Percentiles rank a stretch among this genome's conserved stretches.
Evolutionary conservation across 2,113 vertebrate genomes (phyloP).

Genomic region (Electrona antarctica): DNA sequence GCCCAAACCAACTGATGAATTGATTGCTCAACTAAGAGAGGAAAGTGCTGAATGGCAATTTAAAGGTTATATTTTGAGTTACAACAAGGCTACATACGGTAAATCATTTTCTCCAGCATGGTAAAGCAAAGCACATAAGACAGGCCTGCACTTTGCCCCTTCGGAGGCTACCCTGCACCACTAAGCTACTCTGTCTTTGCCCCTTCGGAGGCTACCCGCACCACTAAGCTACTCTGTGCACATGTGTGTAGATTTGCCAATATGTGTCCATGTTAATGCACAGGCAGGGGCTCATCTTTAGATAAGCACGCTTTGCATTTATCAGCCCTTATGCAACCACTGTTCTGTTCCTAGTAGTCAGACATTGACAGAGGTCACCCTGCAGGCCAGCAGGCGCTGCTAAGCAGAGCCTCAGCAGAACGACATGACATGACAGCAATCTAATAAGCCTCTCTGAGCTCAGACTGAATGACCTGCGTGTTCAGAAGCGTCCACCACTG

Average conservation of each 20-base stretch:
- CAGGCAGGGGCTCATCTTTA: background rate
- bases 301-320: background rate
- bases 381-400: background rate
- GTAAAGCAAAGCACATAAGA: too few species aligned
- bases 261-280: background rate
- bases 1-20: too few species aligned
- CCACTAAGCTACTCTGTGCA: background rate
- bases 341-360: slow-evolving; percentile 3
- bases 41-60: too few species aligned
- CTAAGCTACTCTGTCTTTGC: background rate
- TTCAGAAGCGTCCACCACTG: background rate
- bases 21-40: too few species aligned
- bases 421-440: background rate
- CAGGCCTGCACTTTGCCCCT: too few species aligned
- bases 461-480: background rate
- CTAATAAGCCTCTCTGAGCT: background rate
- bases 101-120: too few species aligned
- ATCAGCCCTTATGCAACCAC: slow-evolving; percentile 29
- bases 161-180: too few species aligned
- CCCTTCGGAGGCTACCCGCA: too few species aligned
- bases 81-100: too few species aligned
- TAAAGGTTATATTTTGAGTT: too few species aligned
- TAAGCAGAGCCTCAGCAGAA: slow-evolving; percentile 10
- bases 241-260: slow-evolving; percentile 1
- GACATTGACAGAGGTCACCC: background rate